A percentile compares a stretch with the other conserved stretches of the same genome.
Evolutionary conservation across 2,113 vertebrate species (phyloP).

Genomic region (Circaetus gallicus): DNA sequence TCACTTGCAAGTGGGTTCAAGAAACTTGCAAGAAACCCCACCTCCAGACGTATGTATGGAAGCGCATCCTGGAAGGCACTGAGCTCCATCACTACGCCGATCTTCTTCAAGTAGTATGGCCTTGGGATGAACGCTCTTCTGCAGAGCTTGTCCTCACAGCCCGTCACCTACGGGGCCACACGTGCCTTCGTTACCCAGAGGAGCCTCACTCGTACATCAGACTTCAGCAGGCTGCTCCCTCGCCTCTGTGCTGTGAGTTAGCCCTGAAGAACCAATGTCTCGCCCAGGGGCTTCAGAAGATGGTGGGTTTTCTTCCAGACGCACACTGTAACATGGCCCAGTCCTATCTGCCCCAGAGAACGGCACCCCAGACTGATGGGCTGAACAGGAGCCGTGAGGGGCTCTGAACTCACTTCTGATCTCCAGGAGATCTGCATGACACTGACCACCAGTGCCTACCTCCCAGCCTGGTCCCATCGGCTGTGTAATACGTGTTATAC

Average conservation of each 20-base stretch:
- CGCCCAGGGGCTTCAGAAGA: background rate
- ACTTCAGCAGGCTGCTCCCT: background rate
- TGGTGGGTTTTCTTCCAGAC: background rate
- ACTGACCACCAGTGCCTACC: background rate
- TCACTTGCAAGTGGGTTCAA: background rate
- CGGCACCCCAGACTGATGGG: accelerated
- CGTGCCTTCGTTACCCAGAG: background rate
- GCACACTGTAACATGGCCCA: too few species aligned
- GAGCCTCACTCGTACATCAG: too few species aligned
- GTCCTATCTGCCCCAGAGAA: background rate
- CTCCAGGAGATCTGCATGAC: background rate
- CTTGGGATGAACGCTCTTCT: background rate
- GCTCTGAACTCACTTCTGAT: background rate
- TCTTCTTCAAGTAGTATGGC: accelerated
- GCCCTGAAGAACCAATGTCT: background rate
- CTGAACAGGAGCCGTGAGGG: background rate
- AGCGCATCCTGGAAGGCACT: background rate
- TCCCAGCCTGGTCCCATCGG: background rate
- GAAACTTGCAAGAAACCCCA: background rate
- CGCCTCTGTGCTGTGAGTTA: accelerated
- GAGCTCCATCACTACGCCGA: background rate
- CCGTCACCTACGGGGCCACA: background rate
- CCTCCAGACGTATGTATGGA: background rate
- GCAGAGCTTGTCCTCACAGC: background rate
- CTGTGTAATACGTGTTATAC: accelerated